These are phyloP conservation scores for Hirundichthys speculiger DNA, from an alignment of 2,113 vertebrate genomes.

Conservation along the genomic window DNA sequence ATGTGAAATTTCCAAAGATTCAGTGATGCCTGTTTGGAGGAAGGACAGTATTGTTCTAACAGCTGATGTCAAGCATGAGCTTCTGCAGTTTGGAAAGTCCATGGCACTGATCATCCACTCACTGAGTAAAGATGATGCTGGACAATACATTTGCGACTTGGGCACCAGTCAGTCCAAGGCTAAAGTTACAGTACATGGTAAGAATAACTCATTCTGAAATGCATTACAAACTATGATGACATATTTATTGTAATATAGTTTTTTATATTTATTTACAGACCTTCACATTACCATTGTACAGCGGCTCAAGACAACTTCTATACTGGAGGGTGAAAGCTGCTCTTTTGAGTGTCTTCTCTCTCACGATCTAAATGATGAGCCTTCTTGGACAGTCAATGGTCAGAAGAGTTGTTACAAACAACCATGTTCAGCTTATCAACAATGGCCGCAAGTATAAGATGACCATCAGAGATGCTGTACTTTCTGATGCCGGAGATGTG, in stretches of 20 bases:
- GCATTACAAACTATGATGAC: neutral
- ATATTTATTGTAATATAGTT: neutral
- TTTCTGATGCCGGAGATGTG: conserved; percentile 86
- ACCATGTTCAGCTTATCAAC: conserved; percentile 74
- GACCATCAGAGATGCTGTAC: conserved; percentile 72
- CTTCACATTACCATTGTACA: conserved; percentile 90
- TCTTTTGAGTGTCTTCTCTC: conserved; percentile 92
- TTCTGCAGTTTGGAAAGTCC: conserved; percentile 83
- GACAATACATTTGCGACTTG: conserved; percentile 89
- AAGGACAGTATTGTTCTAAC: conserved; percentile 84
- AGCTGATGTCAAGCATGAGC: conserved; percentile 84
- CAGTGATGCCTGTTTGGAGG: conserved; percentile 86
- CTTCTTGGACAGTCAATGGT: conserved; percentile 85
- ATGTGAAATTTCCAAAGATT: conserved; percentile 89
- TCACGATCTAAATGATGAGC: conserved; percentile 82
- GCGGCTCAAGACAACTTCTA: conserved; percentile 85
- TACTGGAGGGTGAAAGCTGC: conserved; percentile 88
- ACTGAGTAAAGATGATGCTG: conserved; percentile 86
- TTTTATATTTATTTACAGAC: conserved; percentile 74
- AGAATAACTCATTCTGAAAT: conserved; percentile 17
- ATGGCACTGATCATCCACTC: conserved; percentile 83
- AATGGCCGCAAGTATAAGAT: conserved; percentile 84
- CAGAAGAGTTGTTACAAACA: conserved; percentile 76
- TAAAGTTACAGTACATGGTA: conserved; percentile 88
- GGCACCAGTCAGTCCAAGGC: conserved; percentile 88